Evolutionary conservation across 1,140 invertebrate genomes (phyloP).

Genomic region (Pseudomyrmex gracilis): DNA sequence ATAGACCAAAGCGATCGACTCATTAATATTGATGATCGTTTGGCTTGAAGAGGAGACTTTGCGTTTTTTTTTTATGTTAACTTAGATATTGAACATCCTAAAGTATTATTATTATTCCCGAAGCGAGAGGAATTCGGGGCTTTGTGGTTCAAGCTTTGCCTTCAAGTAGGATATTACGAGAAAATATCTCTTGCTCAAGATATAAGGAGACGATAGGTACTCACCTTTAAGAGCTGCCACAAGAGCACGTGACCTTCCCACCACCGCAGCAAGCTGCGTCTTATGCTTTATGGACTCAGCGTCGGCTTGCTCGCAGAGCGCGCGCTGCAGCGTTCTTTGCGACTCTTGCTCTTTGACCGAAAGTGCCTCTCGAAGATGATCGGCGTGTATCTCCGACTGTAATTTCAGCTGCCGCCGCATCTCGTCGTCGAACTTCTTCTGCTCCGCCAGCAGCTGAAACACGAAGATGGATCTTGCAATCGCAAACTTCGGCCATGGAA

Average conservation of each 20-base stretch:
- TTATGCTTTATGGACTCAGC: constrained; percentile 90
- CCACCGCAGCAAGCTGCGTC: constrained; percentile 91
- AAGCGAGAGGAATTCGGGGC: no score
- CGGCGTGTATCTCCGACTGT: constrained; percentile 93
- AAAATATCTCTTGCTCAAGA: neutral
- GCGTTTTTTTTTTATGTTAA: no score
- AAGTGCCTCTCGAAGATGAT: constrained; percentile 92
- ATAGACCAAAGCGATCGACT: no score
- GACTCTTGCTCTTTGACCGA: constrained; percentile 90
- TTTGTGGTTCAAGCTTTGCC: no score
- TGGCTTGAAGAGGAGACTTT: neutral
- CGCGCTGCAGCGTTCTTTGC: constrained; percentile 87
- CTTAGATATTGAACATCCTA: no score
- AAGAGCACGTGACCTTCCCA: constrained; percentile 94
- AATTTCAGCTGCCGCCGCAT: constrained; percentile 91
- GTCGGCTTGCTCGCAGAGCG: constrained; percentile 90
- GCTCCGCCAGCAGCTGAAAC: constrained; percentile 87
- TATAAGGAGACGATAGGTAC: constrained; percentile 67
- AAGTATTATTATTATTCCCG: no score
- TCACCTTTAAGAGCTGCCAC: constrained; percentile 94
- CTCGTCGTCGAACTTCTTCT: constrained; percentile 90
- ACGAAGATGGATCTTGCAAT: neutral
- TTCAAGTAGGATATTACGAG: neutral
- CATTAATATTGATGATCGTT: no score
- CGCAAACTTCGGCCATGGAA: neutral